Percentiles rank a stretch among this genome's conserved stretches.
phyloP scores from a whole-genome alignment of 2,113 vertebrate species.

The Daubentonia madagascariensis region DNA sequence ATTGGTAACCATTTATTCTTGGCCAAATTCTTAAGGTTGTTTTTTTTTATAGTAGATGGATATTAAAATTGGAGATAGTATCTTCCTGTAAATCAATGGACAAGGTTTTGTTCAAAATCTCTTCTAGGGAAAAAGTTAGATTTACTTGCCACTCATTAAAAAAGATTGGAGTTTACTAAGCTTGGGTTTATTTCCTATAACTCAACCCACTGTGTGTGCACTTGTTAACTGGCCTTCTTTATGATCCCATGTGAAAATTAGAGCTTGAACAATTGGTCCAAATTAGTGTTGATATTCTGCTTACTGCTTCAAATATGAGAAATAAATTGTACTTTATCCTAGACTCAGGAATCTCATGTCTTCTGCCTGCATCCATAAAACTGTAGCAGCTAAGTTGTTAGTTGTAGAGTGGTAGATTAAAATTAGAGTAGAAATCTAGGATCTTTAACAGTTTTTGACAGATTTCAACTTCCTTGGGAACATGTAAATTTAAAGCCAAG shows the following conservation, averaged over 20 bases:
- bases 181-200: not conserved
- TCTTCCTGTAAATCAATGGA: not conserved
- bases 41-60: not conserved
- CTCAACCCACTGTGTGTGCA: not conserved
- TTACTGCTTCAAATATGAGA: not conserved
- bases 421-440: not conserved
- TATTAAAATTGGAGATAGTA: not conserved
- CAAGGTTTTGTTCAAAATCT: not conserved
- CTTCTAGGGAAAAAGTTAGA: not conserved
- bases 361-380: not conserved
- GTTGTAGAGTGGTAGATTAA: not conserved
- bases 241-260: not conserved
- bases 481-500: not conserved
- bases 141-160: not conserved
- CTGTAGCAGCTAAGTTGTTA: not conserved
- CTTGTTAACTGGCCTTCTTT: not conserved
- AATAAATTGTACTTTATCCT: not conserved
- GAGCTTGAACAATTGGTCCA: not conserved
- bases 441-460: not conserved
- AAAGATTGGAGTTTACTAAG: not conserved
- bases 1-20: not conserved
- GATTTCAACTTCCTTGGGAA: not conserved
- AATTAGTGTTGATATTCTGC: not conserved
- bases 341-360: not conserved
- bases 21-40: not conserved